phyloP scores from a whole-genome alignment of 2,113 vertebrate genomes.

The Gnathonemus longibarbis region DNA sequence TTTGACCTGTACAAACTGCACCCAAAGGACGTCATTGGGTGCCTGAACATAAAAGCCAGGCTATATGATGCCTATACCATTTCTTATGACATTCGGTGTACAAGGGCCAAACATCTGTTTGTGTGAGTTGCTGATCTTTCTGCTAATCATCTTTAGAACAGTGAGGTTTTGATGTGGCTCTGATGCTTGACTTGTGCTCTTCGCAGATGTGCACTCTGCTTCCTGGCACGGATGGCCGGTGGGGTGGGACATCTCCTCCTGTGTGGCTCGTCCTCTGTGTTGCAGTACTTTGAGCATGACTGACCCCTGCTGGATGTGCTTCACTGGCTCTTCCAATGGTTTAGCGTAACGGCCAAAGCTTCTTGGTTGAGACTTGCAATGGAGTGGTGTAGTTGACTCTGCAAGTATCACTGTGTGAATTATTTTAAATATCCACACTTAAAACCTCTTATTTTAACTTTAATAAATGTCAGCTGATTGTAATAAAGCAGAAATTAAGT shows the following conservation, averaged over 20 bases:
- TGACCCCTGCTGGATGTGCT: background rate
- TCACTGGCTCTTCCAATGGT: background rate
- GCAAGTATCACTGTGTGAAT: background rate
- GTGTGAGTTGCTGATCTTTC: slow-evolving; percentile 48
- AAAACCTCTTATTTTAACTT: background rate
- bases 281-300: slow-evolving; percentile 55
- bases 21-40: slow-evolving; percentile 75
- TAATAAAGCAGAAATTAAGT: background rate
- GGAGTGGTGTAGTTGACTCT: background rate
- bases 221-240: slow-evolving; percentile 56
- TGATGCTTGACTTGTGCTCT: background rate
- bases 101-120: slow-evolving; percentile 57
- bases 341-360: background rate
- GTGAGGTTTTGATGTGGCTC: background rate
- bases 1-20: slow-evolving; percentile 74
- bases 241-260: slow-evolving; percentile 63
- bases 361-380: background rate
- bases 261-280: slow-evolving; percentile 49
- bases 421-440: background rate
- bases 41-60: slow-evolving; percentile 67
- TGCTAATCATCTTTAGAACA: background rate
- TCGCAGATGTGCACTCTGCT: slow-evolving; percentile 58
- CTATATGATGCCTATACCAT: slow-evolving; percentile 72
- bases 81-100: slow-evolving; percentile 69
- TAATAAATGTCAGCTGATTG: background rate